These are phyloP conservation scores for Popillia japonica DNA, from an alignment of 1,140 invertebrate genomes.

Conservation along the genomic window DNA sequence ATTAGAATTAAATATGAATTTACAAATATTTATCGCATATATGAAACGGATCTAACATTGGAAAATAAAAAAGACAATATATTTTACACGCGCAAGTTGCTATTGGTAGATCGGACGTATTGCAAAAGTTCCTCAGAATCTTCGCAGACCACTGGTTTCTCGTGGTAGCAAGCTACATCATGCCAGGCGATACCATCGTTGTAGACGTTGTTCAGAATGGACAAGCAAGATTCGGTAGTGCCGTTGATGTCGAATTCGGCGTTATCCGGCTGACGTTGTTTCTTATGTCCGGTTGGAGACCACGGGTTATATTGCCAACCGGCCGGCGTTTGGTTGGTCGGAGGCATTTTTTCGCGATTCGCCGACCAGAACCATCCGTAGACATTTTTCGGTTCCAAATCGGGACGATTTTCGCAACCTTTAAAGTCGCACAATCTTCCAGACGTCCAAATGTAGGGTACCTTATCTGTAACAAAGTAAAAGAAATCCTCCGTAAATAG, in stretches of 20 bases:
- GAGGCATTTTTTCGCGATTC: constrained; percentile 85
- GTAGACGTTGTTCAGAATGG: constrained; percentile 89
- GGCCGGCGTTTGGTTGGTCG: constrained; percentile 76
- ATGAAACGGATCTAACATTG: no score
- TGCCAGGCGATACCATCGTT: constrained; percentile 92
- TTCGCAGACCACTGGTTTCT: constrained; percentile 89
- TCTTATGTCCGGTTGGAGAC: constrained; percentile 90
- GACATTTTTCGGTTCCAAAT: constrained; percentile 84
- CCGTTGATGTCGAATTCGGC: constrained; percentile 92
- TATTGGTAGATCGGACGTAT: constrained; percentile 83
- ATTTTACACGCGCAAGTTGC: constrained; percentile 75
- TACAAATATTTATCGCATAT: background rate
- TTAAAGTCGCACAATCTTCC: constrained; percentile 93
- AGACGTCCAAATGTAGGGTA: constrained; percentile 93
- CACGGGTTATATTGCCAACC: constrained; percentile 85
- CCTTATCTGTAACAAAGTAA: constrained; percentile 72
- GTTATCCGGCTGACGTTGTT: constrained; percentile 86
- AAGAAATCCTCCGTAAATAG: no score
- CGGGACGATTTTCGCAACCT: constrained; percentile 84
- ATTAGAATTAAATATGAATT: background rate
- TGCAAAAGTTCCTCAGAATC: constrained; percentile 86
- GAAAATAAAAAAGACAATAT: background rate
- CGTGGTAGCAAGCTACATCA: constrained; percentile 91
- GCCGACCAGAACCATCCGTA: constrained; percentile 95
- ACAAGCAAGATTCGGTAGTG: constrained; percentile 85